Base-by-base conservation (phyloP, 2,113 vertebrate genomes). In the Xyliphius kryptos region DNA sequence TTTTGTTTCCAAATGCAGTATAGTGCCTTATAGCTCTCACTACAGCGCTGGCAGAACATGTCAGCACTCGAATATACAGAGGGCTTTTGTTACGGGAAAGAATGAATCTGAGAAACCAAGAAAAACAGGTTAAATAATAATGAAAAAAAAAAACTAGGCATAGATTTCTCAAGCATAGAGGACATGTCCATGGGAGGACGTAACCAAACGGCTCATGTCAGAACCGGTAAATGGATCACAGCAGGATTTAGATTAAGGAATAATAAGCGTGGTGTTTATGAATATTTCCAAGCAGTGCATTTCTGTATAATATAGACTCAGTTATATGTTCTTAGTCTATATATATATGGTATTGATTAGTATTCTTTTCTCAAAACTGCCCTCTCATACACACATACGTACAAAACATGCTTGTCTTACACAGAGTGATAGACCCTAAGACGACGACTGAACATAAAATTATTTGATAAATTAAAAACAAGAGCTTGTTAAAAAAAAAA, bases 121-220 rank as follows among this genome's bases (percentile, higher is more conserved):
- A 22, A 16, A 22, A 20, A 16, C 0, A 4, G 38, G 21, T 49
- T 16, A 26, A 62, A 36, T 36, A 38, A 37, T 20, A 56, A 9
- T 16, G 12, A 22, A 43, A 32, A 26, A 10, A 13, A 44, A 13
- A 21, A 53, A 54, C 46, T 63, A 40, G 16, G 40, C n/a, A 13
- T 47, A 22, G 17, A 44, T 51, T 49, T 59, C 10, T n/a, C 36
- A 51, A 40, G 19, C 56, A 67, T 43, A 13, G 51, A 15, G 59
- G 50, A 9, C 17, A 47, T 17, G 43, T 56, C 8, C 21, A 67
- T 9, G 15, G 26, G 21, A 3, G 36, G 12, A 13, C 16, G 37
- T 21, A 32, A 68, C 46, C 14, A 69, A 38, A 47, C 48, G 32
- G 32, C 59, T 68, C 63, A 43, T 70, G 70, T 61, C 56, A 46